Evolutionary conservation across 2,797 vertebrate species (phyloP), one percentile per base, ranked within the genome.

Genomic region (Salarias fasciatus): DNA sequence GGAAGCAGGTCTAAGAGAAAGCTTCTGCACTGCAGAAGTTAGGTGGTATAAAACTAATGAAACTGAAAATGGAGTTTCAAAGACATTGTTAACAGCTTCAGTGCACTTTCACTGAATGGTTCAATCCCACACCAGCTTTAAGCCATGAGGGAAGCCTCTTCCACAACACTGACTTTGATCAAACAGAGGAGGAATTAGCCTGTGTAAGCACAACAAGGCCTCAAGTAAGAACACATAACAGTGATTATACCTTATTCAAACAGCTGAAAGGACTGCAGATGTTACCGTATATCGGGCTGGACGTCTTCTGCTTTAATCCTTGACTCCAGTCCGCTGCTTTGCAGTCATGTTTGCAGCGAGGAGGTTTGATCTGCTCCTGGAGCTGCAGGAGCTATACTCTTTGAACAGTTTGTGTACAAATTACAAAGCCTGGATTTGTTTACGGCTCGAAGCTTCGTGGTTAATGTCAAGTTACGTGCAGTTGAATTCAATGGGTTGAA

Each of bases 101-200:
- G 50, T 55, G 31, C 62, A 48, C 68, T 65, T 64, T 40, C 15
- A 83, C 59, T 69, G 45, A 36, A 35, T 44, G 47, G 51, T 42
- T 14, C 9, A 42, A 44, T 44, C 29, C 61, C 55, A 29, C 46
- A 38, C 38, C 38, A 54, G 63, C 14, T 2, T 54, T 54, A 53
- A 72, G 64, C 66, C 76, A 29, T 51, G 5, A 33, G 29, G 63
- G 48, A 61, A 24, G n/a, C 54, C 35, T 55, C 30, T 33, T 72
- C 41, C 45, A 56, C 38, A 58, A 42, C n/a, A 2, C 41, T 10
- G 70, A 37, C 65, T 79, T 58, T 72, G 80, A 83, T 86, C 75
- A 82, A 77, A 76, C 55, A 66, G 48, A 72, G 9, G 15, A 49
- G 63, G 80, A 67, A 71, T 82, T 84, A 81, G 79, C 67, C 62